Percentiles rank a stretch among this genome's conserved stretches.
phyloP scores from a whole-genome alignment of 1,140 invertebrate species.

The Spodoptera frugiperda region DNA sequence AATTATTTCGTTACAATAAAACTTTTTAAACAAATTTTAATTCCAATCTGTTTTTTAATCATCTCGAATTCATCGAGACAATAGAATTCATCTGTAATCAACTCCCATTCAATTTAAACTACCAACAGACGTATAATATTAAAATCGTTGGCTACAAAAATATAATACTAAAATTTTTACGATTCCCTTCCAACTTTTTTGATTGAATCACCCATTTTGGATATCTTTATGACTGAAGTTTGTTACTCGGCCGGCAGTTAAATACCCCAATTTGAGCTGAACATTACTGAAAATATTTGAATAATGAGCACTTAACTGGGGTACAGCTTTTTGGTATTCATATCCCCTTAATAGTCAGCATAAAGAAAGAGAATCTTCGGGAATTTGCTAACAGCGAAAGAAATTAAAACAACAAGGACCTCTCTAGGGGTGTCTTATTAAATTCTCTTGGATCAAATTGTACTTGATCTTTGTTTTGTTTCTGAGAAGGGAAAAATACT shows the following conservation, averaged over 20 bases:
- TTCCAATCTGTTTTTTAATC: neutral
- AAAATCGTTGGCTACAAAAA: slow-evolving; percentile 25
- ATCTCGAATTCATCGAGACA: slow-evolving; percentile 7
- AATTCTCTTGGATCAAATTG: neutral
- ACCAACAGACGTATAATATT: neutral
- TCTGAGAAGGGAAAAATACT: too few relatives aligned
- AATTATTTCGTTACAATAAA: neutral
- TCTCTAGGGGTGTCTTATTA: neutral
- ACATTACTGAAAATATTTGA: slow-evolving; percentile 41
- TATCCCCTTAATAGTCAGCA: slow-evolving; percentile 11
- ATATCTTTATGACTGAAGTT: slow-evolving; percentile 41
- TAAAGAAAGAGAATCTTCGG: slow-evolving; percentile 1
- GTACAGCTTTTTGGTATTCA: slow-evolving; percentile 24
- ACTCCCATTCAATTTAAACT: slow-evolving; percentile 23
- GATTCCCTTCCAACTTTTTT: slow-evolving; percentile 35
- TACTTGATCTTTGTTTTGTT: too few relatives aligned
- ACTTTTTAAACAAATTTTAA: slow-evolving; percentile 1
- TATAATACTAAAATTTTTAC: slow-evolving; percentile 34
- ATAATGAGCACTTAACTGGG: slow-evolving; percentile 26
- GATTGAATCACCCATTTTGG: slow-evolving; percentile 37
- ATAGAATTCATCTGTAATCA: slow-evolving; percentile 14
- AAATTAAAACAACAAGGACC: neutral
- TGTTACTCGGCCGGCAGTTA: slow-evolving; percentile 37
- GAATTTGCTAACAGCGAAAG: slow-evolving; percentile 3
- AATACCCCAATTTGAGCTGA: slow-evolving; percentile 37